A percentile compares a stretch with the other conserved stretches of the same genome.
Conservation (phyloP, 2,797 vertebrate genomes). For the Limosa lapponica region DNA sequence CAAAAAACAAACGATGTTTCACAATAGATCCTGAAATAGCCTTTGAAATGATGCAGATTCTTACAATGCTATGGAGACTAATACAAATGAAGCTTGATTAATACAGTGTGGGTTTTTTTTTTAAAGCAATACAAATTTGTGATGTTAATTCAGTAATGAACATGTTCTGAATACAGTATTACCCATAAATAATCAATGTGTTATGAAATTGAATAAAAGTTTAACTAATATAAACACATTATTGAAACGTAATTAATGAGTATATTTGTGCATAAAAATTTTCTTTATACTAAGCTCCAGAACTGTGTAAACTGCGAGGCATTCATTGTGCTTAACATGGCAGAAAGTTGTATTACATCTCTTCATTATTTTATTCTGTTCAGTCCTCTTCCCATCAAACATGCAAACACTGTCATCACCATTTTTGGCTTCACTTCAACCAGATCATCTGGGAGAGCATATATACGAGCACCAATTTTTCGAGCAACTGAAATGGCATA, state of each 20-base stretch:
- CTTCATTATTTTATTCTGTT: slow-evolving; percentile 83
- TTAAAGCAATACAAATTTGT: slow-evolving; percentile 44
- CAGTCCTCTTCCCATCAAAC: slow-evolving; percentile 92
- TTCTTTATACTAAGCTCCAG: slow-evolving; percentile 60
- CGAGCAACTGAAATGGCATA: slow-evolving; percentile 96
- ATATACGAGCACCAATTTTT: slow-evolving; percentile 95
- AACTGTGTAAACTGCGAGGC: slow-evolving; percentile 78
- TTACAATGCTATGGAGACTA: slow-evolving; percentile 39
- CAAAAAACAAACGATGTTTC: slow-evolving; percentile 47
- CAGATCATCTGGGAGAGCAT: slow-evolving; percentile 93
- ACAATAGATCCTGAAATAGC: slow-evolving; percentile 48
- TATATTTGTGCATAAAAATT: slow-evolving; percentile 64
- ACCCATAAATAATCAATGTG: slow-evolving; percentile 45
- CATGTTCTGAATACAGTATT: neutral
- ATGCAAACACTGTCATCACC: slow-evolving; percentile 97
- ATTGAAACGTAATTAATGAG: slow-evolving; percentile 50
- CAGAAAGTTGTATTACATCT: slow-evolving; percentile 41
- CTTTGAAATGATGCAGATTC: neutral
- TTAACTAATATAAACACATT: slow-evolving; percentile 55
- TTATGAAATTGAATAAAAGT: slow-evolving; percentile 46
- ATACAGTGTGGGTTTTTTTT: neutral
- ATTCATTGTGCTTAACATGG: slow-evolving; percentile 70
- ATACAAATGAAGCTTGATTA: slow-evolving; percentile 37
- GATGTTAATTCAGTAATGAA: slow-evolving; percentile 42
- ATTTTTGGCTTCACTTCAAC: slow-evolving; percentile 98